Percentiles rank a stretch among this genome's conserved stretches.
Conservation (phyloP, 1,140 invertebrate species). For the Wasmannia auropunctata region DNA sequence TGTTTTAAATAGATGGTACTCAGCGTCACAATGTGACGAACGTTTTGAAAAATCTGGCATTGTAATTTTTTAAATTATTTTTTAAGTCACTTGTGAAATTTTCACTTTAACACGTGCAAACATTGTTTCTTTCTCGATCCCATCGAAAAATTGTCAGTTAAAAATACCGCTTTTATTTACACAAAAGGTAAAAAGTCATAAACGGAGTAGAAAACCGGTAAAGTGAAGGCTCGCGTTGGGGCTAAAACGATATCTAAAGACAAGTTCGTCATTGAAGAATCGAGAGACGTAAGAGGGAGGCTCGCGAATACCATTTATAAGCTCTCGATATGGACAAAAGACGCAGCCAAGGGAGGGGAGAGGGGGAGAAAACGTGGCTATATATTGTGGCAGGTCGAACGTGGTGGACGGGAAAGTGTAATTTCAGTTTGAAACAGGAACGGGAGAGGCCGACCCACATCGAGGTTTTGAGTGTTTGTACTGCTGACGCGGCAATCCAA, state of each 20-base stretch:
- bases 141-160: neutral
- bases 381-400: constrained; percentile 51
- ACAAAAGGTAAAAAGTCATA: neutral
- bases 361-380: constrained; percentile 27
- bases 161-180: constrained; percentile 8
- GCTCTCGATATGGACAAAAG: constrained; percentile 21
- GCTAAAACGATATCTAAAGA: constrained; percentile 53
- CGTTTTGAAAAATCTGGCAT: neutral
- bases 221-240: neutral
- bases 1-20: neutral
- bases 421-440: constrained; percentile 85
- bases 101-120: neutral
- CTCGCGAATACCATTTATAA: neutral
- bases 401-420: constrained; percentile 82
- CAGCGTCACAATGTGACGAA: neutral
- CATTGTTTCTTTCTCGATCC: neutral
- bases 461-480: constrained; percentile 84
- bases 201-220: neutral
- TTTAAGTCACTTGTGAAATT: neutral
- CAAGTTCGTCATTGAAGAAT: constrained; percentile 73
- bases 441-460: constrained; percentile 80
- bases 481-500: constrained; percentile 85
- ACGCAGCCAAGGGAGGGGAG: constrained; percentile 33
- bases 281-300: constrained; percentile 45
- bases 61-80: neutral